Evolutionary conservation across 2,113 vertebrate species (phyloP).

Genomic region (Caranx ignobilis): DNA sequence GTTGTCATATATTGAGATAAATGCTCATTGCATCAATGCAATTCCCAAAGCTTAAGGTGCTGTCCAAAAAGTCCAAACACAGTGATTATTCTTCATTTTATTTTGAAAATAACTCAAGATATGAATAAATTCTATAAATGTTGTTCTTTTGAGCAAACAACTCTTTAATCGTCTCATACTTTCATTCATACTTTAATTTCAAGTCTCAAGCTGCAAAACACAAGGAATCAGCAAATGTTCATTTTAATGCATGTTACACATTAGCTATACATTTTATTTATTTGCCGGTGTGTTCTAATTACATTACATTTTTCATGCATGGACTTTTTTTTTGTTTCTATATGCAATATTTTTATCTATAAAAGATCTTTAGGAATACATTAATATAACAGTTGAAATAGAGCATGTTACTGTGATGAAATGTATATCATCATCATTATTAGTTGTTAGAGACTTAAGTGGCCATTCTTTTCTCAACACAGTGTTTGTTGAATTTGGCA

Average conservation of each 20-base stretch:
- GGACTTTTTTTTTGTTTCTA: neutral
- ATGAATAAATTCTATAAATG: neutral
- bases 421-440: neutral
- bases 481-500: conserved; percentile 12
- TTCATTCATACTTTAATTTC: neutral
- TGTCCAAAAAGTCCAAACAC: neutral
- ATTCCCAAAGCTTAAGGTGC: neutral
- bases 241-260: too few species aligned
- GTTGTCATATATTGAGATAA: too few species aligned
- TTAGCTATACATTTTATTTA: too few species aligned
- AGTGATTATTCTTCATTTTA: neutral
- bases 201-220: neutral
- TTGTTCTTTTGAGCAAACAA: neutral
- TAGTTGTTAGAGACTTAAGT: neutral
- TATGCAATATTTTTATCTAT: too few species aligned
- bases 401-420: neutral
- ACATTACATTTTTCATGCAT: neutral
- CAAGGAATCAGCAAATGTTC: too few species aligned
- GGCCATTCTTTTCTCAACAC: neutral
- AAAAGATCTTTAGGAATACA: neutral
- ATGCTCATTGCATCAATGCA: too few species aligned
- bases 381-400: neutral
- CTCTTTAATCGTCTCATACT: neutral
- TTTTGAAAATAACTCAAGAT: neutral
- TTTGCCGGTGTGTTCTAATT: neutral